Evolutionary conservation across 2,888 invertebrate species (phyloP), one percentile per base, ranked within the genome.

Genomic region (Sesia apiformis): DNA sequence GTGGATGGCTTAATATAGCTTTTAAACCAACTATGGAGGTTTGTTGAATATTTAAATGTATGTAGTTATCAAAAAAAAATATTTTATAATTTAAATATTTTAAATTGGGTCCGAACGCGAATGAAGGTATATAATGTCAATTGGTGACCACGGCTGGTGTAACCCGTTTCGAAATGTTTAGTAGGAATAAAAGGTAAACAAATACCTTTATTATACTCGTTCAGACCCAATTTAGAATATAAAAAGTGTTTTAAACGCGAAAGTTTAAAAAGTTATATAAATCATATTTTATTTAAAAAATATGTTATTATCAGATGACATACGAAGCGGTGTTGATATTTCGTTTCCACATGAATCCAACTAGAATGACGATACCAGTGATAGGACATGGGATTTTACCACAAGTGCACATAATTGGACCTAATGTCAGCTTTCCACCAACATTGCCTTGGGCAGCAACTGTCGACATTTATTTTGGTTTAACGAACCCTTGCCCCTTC

Each of bases 401-500:
- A 3, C 81, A 78, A 53, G 80, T 93, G 49, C 85, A 81, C 52
- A 76, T 93, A 4, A 84, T 81, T 52, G 88, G 91, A 4, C 72
- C 84, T 0, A 74, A 75, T 4, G 78, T 94, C 40, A 78, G 74
- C 57, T 94, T 94, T 72, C 83, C 90, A 4, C 91, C 94, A 0
- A 89, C 91, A 1, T 72, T 94, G 55, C 94, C 94, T 0, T 93
- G 92, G 84, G 87, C 91, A 23, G 76, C 83, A 49, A 89, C 90
- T 3, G 89, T 90, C n/a, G 91, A 92, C 52, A 84, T 90, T 58
- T 90, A 82, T 59, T 90, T 94, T 57, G 85, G 89, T 3, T 72
- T 95, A 4, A 90, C 91, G 56, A 95, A 95, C 72, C 90, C 90
- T 0, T 92, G 92, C 58, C 74, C 85, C 4, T 92, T 92, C 74